Conservation (phyloP, 2,797 vertebrate genomes). For the Rhadinocentrus ornatus region DNA sequence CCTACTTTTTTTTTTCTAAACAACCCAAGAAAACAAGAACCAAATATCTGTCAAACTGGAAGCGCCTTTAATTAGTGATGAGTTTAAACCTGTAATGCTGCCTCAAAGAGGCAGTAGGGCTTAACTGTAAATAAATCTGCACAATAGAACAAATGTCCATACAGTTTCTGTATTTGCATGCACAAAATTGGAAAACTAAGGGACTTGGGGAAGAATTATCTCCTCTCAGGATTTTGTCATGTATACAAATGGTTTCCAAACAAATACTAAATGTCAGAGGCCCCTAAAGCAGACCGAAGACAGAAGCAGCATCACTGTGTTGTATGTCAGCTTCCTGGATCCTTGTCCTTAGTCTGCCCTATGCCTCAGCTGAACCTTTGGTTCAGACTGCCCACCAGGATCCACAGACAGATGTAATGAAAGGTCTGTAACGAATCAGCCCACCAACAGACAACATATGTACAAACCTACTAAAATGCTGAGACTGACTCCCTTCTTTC, state of each 20-base stretch:
- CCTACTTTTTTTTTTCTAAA: neutral
- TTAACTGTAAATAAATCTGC: neutral
- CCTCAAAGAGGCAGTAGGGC: neutral
- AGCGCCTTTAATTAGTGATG: neutral
- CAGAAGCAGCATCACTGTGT: slow-evolving; percentile 66
- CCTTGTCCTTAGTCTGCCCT: slow-evolving; percentile 52
- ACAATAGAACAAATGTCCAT: slow-evolving; percentile 9
- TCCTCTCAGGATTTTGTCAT: slow-evolving; percentile 45
- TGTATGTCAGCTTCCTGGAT: slow-evolving; percentile 61
- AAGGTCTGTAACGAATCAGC: slow-evolving; percentile 30
- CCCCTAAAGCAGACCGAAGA: slow-evolving; percentile 65
- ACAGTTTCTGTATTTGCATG: slow-evolving; percentile 6
- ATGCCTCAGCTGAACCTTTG: slow-evolving; percentile 51
- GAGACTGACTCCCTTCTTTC: neutral
- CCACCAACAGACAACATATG: neutral
- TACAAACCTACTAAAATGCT: neutral
- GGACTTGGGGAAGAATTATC: slow-evolving; percentile 10
- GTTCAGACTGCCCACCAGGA: slow-evolving; percentile 29
- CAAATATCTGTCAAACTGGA: neutral
- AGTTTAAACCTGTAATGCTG: neutral
- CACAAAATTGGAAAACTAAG: slow-evolving; percentile 14
- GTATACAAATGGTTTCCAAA: slow-evolving; percentile 49
- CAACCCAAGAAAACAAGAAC: neutral
- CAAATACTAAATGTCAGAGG: slow-evolving; percentile 72
- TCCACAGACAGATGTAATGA: slow-evolving; percentile 27